These are phyloP conservation scores for Indri indri DNA, from an alignment of 2,113 vertebrate species.

Conservation along the genomic window DNA sequence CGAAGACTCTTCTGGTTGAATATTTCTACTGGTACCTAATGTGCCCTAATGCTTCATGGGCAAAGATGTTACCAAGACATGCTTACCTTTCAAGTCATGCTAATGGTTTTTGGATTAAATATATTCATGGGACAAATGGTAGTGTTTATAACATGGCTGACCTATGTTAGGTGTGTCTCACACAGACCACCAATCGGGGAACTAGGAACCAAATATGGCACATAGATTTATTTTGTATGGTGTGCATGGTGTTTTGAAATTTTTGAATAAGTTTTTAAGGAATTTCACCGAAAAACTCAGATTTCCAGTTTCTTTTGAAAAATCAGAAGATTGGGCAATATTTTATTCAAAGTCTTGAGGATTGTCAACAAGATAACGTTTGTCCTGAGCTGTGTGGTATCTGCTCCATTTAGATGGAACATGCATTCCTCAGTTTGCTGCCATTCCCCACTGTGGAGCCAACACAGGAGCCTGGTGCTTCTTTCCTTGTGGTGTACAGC, in stretches of 20 bases:
- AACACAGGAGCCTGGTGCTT: background rate
- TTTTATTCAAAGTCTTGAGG: background rate
- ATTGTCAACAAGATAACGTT: background rate
- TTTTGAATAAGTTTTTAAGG: background rate
- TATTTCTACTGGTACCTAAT: background rate
- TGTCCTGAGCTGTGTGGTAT: background rate
- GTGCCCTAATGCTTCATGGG: background rate
- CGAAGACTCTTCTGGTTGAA: background rate
- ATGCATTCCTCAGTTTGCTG: background rate
- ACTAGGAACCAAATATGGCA: background rate
- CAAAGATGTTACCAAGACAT: background rate
- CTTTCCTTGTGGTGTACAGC: background rate
- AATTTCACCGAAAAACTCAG: background rate
- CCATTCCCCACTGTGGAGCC: too few species aligned
- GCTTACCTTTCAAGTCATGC: background rate
- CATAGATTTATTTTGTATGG: background rate
- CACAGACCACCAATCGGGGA: background rate
- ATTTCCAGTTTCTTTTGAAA: background rate
- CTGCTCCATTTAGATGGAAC: background rate
- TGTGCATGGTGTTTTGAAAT: background rate
- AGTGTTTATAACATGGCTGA: fast-evolving
- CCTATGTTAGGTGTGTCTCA: background rate
- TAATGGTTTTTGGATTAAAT: background rate
- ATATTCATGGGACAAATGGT: too few species aligned
- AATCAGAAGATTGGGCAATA: background rate